Evolutionary conservation across 2,797 vertebrate species (phyloP).

Genomic region (Psittacula derbiana): DNA sequence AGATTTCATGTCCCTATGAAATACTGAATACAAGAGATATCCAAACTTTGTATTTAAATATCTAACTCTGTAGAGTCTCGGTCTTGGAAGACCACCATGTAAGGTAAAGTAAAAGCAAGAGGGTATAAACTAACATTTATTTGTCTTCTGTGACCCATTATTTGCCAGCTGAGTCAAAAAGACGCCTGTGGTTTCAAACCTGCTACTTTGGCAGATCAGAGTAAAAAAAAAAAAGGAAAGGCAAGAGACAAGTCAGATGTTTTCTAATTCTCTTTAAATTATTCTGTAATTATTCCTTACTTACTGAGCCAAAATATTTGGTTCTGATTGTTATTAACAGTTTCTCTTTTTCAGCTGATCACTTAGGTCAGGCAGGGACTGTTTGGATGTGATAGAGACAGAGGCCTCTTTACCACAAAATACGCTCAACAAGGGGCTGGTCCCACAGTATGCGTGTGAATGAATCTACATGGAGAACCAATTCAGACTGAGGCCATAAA

Average conservation of each 20-base stretch:
- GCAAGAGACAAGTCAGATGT: neutral
- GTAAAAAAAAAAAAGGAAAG: neutral
- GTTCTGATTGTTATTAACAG: neutral
- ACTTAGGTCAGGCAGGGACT: neutral
- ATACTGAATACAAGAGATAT: neutral
- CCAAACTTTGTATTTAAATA: neutral
- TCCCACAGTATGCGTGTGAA: rapidly evolving
- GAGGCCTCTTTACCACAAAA: neutral
- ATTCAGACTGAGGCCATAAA: neutral
- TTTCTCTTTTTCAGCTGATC: neutral
- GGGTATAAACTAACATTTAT: neutral
- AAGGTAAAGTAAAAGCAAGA: neutral
- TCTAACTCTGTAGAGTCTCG: neutral
- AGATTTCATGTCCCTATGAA: neutral
- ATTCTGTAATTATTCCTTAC: neutral
- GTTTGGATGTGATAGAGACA: neutral
- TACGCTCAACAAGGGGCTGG: neutral
- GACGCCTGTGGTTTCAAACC: neutral
- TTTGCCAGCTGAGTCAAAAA: neutral
- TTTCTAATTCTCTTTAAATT: neutral
- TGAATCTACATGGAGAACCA: neutral
- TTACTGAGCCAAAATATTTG: neutral
- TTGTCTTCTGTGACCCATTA: neutral
- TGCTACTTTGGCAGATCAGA: neutral
- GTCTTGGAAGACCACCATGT: neutral